A percentile compares a stretch with the other conserved stretches of the same genome.
phyloP scores from a whole-genome alignment of 2,113 vertebrate species.

The Phainopepla nitens region DNA sequence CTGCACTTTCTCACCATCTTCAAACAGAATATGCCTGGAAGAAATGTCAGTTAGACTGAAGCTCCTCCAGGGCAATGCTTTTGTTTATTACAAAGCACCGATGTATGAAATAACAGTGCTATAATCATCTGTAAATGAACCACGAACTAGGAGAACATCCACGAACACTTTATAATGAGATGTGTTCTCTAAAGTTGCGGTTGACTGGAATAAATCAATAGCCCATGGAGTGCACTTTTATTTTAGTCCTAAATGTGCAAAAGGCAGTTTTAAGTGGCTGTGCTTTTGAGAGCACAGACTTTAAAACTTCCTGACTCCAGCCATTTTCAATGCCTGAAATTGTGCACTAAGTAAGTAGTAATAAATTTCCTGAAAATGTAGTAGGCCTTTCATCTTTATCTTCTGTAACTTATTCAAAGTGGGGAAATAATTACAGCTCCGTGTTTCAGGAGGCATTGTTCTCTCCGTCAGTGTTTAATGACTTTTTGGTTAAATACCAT shows the following conservation, averaged over 20 bases:
- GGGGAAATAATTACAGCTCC: neutral
- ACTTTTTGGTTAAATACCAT: neutral
- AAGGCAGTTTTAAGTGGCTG: neutral
- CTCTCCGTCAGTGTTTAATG: neutral
- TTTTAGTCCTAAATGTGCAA: slow-evolving; percentile 8
- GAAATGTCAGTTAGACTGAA: neutral
- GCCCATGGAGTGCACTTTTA: neutral
- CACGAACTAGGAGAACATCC: neutral
- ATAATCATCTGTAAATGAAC: slow-evolving; percentile 41
- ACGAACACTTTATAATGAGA: neutral
- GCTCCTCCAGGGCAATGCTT: neutral
- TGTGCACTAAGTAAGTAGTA: neutral
- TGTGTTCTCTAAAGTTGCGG: neutral
- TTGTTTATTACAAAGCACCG: slow-evolving; percentile 19
- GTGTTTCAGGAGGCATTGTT: slow-evolving; percentile 18
- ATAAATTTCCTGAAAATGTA: slow-evolving; percentile 26
- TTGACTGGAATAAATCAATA: slow-evolving; percentile 27
- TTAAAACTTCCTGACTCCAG: slow-evolving; percentile 41
- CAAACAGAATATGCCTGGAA: neutral
- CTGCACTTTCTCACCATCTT: neutral
- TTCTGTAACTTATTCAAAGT: slow-evolving; percentile 15
- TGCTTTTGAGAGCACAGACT: neutral
- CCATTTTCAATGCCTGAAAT: slow-evolving; percentile 9
- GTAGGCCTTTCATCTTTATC: slow-evolving; percentile 25
- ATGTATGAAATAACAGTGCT: slow-evolving; percentile 21